Percentiles rank a stretch among this genome's conserved stretches.
Conservation (phyloP, 2,888 invertebrate species). For the Amorpha juglandis region DNA sequence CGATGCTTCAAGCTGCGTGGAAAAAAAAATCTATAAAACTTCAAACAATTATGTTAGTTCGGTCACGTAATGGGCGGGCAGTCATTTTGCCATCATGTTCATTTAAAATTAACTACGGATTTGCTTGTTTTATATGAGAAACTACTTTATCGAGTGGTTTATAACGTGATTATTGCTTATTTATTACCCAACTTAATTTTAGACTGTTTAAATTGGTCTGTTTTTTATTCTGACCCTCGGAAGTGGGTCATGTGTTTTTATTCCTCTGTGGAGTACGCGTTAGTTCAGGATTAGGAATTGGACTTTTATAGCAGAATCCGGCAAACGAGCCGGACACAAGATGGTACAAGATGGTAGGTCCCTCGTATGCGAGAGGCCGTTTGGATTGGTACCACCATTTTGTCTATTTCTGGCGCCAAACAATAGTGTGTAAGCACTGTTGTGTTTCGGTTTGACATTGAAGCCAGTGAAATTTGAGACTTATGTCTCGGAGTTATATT, state of each 20-base stretch:
- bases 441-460: too few relatives aligned
- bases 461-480: too few relatives aligned
- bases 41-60: conserved; percentile 23
- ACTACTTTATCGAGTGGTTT: conserved; percentile 49
- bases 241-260: background rate
- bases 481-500: too few relatives aligned
- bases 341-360: too few relatives aligned
- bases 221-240: background rate
- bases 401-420: too few relatives aligned
- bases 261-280: background rate
- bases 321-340: too few relatives aligned
- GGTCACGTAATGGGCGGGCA: conserved; percentile 27
- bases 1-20: too few relatives aligned
- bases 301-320: too few relatives aligned
- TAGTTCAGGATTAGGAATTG: background rate
- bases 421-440: too few relatives aligned
- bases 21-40: background rate
- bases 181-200: too few relatives aligned
- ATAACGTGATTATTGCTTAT: conserved; percentile 49
- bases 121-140: conserved; percentile 41
- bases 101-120: conserved; percentile 52
- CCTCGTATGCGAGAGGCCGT: too few relatives aligned
- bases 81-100: conserved; percentile 43
- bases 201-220: conserved; percentile 22
- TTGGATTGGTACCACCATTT: too few relatives aligned